Evolutionary conservation across 2,113 vertebrate genomes (phyloP).

Genomic region (Ailurus styani): DNA sequence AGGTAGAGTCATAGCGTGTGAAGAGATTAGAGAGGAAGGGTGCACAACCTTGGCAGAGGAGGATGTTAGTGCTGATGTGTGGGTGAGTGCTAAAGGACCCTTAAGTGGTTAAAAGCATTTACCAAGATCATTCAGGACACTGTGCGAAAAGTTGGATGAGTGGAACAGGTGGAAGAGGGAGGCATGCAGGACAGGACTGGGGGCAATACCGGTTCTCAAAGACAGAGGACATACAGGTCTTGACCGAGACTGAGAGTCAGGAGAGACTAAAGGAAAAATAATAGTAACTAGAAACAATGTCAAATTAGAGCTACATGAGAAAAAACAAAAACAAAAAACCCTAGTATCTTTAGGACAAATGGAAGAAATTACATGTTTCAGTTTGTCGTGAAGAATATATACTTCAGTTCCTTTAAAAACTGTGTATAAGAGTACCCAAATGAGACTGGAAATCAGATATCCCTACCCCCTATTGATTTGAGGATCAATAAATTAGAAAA

Average conservation of each 20-base stretch:
- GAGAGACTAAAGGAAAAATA: neutral
- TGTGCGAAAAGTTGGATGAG: neutral
- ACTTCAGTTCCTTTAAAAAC: neutral
- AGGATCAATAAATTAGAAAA: neutral
- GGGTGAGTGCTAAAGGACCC: neutral
- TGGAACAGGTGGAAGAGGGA: neutral
- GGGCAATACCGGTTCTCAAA: neutral
- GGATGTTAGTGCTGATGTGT: neutral
- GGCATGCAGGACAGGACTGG: neutral
- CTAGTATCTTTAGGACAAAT: neutral
- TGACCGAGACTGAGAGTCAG: neutral
- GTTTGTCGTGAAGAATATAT: neutral
- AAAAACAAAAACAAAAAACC: neutral
- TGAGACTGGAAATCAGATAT: neutral
- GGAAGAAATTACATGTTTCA: neutral
- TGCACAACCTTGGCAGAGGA: neutral
- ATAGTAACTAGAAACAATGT: neutral
- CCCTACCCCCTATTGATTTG: neutral
- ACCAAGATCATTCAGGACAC: neutral
- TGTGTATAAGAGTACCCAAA: neutral
- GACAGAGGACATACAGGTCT: neutral
- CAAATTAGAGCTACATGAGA: neutral
- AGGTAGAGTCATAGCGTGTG: fast-evolving
- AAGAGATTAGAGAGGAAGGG: neutral
- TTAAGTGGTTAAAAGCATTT: neutral